Conservation (phyloP, 1,140 invertebrate genomes). For the Hylaeus anthracinus region DNA sequence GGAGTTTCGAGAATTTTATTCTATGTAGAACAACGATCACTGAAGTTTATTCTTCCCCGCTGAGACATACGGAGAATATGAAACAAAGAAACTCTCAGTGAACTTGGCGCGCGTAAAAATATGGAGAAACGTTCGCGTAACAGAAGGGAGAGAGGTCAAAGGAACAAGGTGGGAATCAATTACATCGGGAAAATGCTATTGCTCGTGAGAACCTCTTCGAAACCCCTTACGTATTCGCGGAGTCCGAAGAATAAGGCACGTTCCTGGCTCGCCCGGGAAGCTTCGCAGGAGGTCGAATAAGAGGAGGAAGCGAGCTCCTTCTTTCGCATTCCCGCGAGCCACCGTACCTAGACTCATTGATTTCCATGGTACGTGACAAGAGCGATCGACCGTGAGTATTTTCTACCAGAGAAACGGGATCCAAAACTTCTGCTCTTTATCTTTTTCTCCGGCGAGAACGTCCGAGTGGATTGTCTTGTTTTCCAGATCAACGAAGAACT, state of each 20-base stretch:
- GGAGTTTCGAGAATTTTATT: no score
- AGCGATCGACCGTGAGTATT: slow-evolving; percentile 58
- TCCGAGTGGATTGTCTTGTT: slow-evolving; percentile 59
- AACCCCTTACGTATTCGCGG: not conserved
- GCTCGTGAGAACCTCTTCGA: not conserved
- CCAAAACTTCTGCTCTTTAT: slow-evolving; percentile 39
- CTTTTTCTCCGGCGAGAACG: slow-evolving; percentile 42
- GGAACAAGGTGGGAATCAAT: not conserved
- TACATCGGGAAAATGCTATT: slow-evolving; percentile 15
- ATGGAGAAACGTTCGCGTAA: not conserved
- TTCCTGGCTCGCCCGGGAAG: slow-evolving; percentile 4
- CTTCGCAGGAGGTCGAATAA: not conserved
- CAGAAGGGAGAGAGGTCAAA: not conserved
- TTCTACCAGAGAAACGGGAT: slow-evolving; percentile 35
- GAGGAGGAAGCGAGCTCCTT: not conserved
- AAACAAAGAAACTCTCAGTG: not conserved
- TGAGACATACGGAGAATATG: slow-evolving; percentile 3
- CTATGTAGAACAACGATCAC: not conserved
- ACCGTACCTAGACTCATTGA: slow-evolving; percentile 65
- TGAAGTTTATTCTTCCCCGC: not conserved
- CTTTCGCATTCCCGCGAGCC: slow-evolving; percentile 53
- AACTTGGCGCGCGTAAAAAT: not conserved
- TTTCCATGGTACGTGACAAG: slow-evolving; percentile 67
- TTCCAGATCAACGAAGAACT: slow-evolving; percentile 41
- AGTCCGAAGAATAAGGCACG: slow-evolving; percentile 15